Percentiles rank a stretch among this genome's conserved stretches.
phyloP scores from a whole-genome alignment of 2,888 invertebrate species.

The Deladenus siricidicola region DNA sequence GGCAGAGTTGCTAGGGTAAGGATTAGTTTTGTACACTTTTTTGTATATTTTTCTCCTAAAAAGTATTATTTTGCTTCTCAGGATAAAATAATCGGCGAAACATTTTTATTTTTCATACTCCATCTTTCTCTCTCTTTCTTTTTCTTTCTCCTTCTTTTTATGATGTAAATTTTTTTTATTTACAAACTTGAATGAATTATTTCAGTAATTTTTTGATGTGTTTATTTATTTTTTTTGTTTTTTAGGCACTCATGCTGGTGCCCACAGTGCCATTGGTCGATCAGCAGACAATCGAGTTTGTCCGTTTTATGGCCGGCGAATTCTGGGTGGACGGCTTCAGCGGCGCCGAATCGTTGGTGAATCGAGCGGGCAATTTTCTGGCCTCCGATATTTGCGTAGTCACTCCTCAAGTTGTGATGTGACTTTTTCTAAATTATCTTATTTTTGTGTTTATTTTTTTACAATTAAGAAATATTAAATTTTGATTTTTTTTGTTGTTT shows the following conservation, averaged over 20 bases:
- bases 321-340: constrained; percentile 36
- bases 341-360: constrained; percentile 32
- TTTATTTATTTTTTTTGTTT: not conserved
- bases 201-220: too few relatives aligned
- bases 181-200: too few relatives aligned
- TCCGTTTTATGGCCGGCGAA: constrained; percentile 23
- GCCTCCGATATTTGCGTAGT: constrained; percentile 11
- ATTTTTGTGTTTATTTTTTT: not conserved
- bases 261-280: constrained; percentile 48
- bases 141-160: too few relatives aligned
- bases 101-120: too few relatives aligned
- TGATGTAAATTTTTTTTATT: too few relatives aligned
- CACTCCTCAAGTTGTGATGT: constrained; percentile 33
- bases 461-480: not conserved
- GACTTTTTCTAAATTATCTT: not conserved
- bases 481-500: too few relatives aligned
- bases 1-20: constrained; percentile 13
- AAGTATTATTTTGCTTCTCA: not conserved
- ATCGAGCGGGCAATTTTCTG: constrained; percentile 23
- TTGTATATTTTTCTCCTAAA: not conserved
- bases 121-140: too few relatives aligned
- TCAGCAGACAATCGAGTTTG: constrained; percentile 39
- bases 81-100: too few relatives aligned
- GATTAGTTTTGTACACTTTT: not conserved
- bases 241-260: constrained; percentile 36